Evolutionary conservation across 2,113 vertebrate genomes (phyloP).

Genomic region (Circaetus gallicus): DNA sequence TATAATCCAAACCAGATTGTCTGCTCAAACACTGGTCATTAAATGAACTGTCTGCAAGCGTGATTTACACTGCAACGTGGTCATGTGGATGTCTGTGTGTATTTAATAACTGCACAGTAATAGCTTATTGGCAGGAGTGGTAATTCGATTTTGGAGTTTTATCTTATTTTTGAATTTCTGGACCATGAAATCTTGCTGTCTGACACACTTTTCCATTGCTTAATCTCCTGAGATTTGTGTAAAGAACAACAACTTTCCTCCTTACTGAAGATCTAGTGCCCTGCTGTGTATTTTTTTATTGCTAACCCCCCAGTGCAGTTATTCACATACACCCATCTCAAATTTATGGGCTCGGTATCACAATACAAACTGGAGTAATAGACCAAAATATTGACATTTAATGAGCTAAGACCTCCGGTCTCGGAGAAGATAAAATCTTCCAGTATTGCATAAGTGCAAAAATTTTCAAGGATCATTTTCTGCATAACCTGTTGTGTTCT

Average conservation of each 20-base stretch:
- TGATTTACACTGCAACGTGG: constrained; percentile 60
- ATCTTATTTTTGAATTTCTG: constrained; percentile 63
- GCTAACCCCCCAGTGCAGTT: neutral
- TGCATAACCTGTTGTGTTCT: constrained; percentile 14
- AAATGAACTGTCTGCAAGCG: constrained; percentile 60
- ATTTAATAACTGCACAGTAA: constrained; percentile 39
- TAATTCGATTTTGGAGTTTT: constrained; percentile 65
- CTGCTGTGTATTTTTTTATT: neutral
- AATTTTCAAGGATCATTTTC: constrained; percentile 34
- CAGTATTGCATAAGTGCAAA: neutral
- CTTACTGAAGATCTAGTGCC: neutral
- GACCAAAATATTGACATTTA: constrained; percentile 26
- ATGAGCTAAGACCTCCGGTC: constrained; percentile 28
- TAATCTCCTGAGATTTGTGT: constrained; percentile 54
- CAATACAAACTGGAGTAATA: neutral
- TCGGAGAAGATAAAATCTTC: constrained; percentile 18
- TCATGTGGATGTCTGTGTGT: constrained; percentile 36
- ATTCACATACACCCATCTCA: neutral
- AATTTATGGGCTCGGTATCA: neutral
- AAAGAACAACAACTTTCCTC: constrained; percentile 27
- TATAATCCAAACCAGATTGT: constrained; percentile 40
- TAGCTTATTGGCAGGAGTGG: constrained; percentile 46
- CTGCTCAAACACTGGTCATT: constrained; percentile 37
- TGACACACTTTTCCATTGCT: constrained; percentile 49
- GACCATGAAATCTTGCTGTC: constrained; percentile 60